These are phyloP conservation scores for Oscheius sp. DNA, from an alignment of 1,140 invertebrate genomes.

Conservation along the genomic window DNA sequence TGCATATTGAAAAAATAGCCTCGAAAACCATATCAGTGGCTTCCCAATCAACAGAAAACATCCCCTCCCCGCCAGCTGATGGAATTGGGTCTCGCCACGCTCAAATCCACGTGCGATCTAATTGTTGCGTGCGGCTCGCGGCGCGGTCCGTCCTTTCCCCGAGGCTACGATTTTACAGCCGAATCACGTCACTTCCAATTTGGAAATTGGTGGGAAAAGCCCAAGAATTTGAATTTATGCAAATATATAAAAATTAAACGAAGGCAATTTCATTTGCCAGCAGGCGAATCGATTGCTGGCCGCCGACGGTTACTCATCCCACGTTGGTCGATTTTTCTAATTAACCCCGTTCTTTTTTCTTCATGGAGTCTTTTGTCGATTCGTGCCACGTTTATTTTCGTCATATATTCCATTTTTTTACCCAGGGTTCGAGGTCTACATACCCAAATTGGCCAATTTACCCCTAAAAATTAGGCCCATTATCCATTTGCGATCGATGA, in stretches of 20 bases:
- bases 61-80: too few species aligned
- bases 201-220: neutral
- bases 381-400: too few species aligned
- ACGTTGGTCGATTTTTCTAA: neutral
- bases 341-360: neutral
- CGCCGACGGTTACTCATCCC: neutral
- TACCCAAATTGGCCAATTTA: too few species aligned
- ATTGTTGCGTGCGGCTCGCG: neutral
- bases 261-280: neutral
- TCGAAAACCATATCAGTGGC: too few species aligned
- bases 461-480: too few species aligned
- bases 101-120: conserved; percentile 3
- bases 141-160: neutral
- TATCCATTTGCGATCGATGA: too few species aligned
- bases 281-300: neutral
- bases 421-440: too few species aligned
- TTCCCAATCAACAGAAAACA: too few species aligned
- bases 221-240: neutral
- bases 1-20: too few species aligned
- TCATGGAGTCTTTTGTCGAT: neutral
- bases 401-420: too few species aligned
- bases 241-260: neutral
- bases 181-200: neutral
- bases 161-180: neutral
- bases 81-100: neutral